A percentile compares a stretch with the other conserved stretches of the same genome.
Conservation (phyloP, 2,113 vertebrate species). For the Canis aureus region DNA sequence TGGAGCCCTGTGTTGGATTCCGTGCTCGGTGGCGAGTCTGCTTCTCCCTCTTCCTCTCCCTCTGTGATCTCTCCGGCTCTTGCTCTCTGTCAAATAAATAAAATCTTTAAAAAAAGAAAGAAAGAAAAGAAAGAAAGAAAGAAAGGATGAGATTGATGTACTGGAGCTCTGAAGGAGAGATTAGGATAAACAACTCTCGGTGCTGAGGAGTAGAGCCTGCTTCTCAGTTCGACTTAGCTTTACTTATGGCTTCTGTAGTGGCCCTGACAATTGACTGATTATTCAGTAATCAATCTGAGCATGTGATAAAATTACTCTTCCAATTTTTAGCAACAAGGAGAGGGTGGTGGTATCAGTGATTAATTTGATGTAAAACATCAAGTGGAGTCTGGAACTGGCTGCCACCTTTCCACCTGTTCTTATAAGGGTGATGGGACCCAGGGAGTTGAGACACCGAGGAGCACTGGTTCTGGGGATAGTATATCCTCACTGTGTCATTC, state of each 20-base stretch:
- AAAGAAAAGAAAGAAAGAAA: neutral
- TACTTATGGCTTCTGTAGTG: neutral
- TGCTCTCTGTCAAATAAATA: too few relatives aligned
- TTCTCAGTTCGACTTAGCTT: conserved; percentile 43
- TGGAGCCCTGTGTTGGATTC: too few relatives aligned
- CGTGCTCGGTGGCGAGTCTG: too few relatives aligned
- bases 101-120: too few relatives aligned
- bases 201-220: neutral
- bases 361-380: conserved; percentile 28
- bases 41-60: too few relatives aligned
- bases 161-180: neutral
- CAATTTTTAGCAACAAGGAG: neutral
- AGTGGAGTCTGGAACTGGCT: neutral
- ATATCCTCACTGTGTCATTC: neutral
- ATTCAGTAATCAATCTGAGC: neutral
- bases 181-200: neutral
- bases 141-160: neutral
- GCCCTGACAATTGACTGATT: neutral
- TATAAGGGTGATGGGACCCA: neutral
- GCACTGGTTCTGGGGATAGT: neutral
- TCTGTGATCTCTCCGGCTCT: too few relatives aligned
- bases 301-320: conserved; percentile 19
- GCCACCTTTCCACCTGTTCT: neutral
- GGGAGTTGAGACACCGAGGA: neutral
- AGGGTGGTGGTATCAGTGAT: neutral